Evolutionary conservation across 2,113 vertebrate species (phyloP), one percentile per base, ranked within the genome.

Genomic region (Elachura formosa): DNA sequence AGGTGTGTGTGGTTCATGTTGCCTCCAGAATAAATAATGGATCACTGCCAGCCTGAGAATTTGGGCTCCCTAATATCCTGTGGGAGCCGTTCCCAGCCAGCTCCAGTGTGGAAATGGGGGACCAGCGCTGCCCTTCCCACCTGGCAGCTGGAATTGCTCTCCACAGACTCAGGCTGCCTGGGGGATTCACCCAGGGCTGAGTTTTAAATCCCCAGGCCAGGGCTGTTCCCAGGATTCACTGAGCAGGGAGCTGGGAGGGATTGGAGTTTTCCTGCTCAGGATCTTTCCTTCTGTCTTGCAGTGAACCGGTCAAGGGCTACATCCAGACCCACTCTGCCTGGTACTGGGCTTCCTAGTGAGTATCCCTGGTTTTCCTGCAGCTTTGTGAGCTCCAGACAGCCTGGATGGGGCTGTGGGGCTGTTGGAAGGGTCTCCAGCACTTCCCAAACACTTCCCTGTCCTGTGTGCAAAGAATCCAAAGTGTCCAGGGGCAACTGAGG

Each of bases 341-440:
- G 98, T 99, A 99, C 71, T 99, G 99, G 99, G 98, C 98, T 38
- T 99, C 99, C 92, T 99, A 99, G 99, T 99, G 97, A 99, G 99
- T 99, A 97, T 86, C 28, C 51, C n/a, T 21, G 46, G 40, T 38
- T 59, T 16, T 74, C 33, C 62, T 45, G 5, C 0, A 2, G 41
- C 41, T 10, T 0, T 0, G 10, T 12, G 14, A 5, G 10, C 33
- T 41, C 90, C 45, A 29, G 29, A 6, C 28, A 36, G 43, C 36
- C 56, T 17, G 76, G 25, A 11, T 13, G 34, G 25, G 41, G 45
- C 10, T 40, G 22, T 6, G 43, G 69, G 14, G 26, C 3, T 20
- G 19, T 59, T 59, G 43, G 33, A 33, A 51, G 31, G 36, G 62
- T 41, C 31, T 36, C 36, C 26, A 43, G 19, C 24, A 1, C 20